Evolutionary conservation across 2,797 vertebrate genomes (phyloP).

Genomic region (Xenops minutus): DNA sequence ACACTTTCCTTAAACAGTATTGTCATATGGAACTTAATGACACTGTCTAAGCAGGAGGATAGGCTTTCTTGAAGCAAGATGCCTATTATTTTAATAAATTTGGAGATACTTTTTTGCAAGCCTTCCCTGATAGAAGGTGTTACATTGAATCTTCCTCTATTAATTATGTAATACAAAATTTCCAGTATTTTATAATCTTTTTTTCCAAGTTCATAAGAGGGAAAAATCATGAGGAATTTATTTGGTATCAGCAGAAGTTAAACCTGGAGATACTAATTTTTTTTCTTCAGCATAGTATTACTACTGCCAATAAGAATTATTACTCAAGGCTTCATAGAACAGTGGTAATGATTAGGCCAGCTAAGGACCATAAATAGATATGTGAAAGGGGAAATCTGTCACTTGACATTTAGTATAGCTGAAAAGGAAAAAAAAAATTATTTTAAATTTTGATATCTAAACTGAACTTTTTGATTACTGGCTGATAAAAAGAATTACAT

Average conservation of each 20-base stretch:
- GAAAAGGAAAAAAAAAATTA: background rate
- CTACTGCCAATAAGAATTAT: conserved; percentile 15
- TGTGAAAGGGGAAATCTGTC: background rate
- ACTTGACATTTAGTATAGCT: background rate
- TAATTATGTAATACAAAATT: background rate
- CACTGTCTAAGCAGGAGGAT: rapidly evolving
- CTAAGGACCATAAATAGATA: background rate
- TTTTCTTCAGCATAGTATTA: background rate
- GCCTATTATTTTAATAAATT: background rate
- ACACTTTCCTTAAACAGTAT: background rate
- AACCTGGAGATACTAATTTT: conserved; percentile 4
- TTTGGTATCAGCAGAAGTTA: background rate
- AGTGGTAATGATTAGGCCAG: background rate
- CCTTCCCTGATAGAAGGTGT: background rate
- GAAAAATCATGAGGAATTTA: background rate
- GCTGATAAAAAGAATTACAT: background rate
- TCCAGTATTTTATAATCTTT: background rate
- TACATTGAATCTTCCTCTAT: background rate
- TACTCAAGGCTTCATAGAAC: background rate
- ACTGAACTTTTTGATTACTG: background rate
- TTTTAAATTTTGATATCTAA: background rate
- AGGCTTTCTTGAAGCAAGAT: background rate
- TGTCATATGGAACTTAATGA: background rate
- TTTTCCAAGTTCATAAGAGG: background rate
- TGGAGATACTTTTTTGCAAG: background rate